Evolutionary conservation across 2,888 invertebrate genomes (phyloP).

Genomic region (Rapana venosa): DNA sequence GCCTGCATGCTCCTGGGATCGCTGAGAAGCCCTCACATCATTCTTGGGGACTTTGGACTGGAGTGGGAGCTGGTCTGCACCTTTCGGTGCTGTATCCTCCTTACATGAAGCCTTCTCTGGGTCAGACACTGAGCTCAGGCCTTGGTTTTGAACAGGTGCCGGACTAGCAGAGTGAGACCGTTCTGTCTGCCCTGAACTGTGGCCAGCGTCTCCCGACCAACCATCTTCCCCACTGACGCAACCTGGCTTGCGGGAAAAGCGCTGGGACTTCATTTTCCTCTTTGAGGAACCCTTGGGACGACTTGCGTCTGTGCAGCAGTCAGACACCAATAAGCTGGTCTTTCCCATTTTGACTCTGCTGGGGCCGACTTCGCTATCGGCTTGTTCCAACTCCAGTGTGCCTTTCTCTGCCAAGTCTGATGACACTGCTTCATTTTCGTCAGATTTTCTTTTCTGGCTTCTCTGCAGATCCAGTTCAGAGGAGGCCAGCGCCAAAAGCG

Average conservation of each 20-base stretch:
- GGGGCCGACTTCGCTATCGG: not conserved
- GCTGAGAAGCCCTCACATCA: not conserved
- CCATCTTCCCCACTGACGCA: not conserved
- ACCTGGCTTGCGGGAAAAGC: not conserved
- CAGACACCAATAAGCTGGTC: not conserved
- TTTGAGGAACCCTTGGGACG: not conserved
- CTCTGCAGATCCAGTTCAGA: slow-evolving; percentile 86
- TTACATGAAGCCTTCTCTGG: not conserved
- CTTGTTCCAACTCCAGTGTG: not conserved
- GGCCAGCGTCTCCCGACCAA: not conserved
- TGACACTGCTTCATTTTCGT: slow-evolving; percentile 20
- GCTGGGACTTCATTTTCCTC: not conserved
- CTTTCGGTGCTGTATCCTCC: not conserved
- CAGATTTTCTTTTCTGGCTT: slow-evolving; percentile 44
- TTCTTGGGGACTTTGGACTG: not conserved
- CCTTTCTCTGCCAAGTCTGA: slow-evolving; percentile 28
- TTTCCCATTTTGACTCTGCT: not conserved
- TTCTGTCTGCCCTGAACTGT: not conserved
- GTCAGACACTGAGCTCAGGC: not conserved
- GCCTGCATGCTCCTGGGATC: not conserved
- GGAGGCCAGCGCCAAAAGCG: slow-evolving; percentile 94
- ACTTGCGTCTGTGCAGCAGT: not conserved
- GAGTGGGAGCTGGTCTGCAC: not conserved
- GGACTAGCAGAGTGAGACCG: not conserved
- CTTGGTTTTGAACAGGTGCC: not conserved